phyloP scores from a whole-genome alignment of 2,797 vertebrate species.

The Tapirus indicus region DNA sequence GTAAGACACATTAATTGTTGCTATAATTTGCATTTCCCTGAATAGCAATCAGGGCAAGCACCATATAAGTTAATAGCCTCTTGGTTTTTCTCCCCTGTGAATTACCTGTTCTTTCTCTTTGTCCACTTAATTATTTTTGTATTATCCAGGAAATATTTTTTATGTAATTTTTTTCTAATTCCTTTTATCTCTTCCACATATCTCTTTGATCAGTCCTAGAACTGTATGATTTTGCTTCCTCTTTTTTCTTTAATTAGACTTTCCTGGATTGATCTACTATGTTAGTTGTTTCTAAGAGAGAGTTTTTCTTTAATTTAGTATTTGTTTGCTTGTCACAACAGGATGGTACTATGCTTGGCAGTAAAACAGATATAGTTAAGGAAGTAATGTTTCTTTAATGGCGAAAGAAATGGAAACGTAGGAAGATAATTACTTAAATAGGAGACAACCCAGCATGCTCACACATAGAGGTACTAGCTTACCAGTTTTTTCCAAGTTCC shows the following conservation, averaged over 20 bases:
- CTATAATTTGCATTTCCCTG: not conserved
- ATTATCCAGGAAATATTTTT: not conserved
- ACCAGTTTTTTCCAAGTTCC: not conserved
- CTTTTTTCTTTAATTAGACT: not conserved
- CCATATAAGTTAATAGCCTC: not conserved
- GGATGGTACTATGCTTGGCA: constrained; percentile 9
- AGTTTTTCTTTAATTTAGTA: constrained; percentile 42
- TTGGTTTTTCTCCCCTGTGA: not conserved
- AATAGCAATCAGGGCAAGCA: not conserved
- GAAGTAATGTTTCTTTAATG: constrained; percentile 64
- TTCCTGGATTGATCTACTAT: not conserved
- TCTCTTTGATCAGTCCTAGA: not conserved
- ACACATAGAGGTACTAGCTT: not conserved
- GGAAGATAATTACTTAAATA: constrained; percentile 66
- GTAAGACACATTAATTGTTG: not conserved
- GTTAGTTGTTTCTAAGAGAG: constrained; percentile 18
- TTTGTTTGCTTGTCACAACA: constrained; percentile 60
- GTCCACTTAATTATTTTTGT: not conserved
- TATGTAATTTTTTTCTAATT: not conserved
- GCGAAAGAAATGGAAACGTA: constrained; percentile 57
- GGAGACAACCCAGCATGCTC: constrained; percentile 41
- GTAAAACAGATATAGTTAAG: constrained; percentile 65
- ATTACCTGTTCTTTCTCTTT: not conserved
- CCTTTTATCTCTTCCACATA: not conserved
- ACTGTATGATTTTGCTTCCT: not conserved